Percentiles rank a stretch among this genome's conserved stretches.
Evolutionary conservation across 2,797 vertebrate species (phyloP).

Genomic region (Periparus ater): DNA sequence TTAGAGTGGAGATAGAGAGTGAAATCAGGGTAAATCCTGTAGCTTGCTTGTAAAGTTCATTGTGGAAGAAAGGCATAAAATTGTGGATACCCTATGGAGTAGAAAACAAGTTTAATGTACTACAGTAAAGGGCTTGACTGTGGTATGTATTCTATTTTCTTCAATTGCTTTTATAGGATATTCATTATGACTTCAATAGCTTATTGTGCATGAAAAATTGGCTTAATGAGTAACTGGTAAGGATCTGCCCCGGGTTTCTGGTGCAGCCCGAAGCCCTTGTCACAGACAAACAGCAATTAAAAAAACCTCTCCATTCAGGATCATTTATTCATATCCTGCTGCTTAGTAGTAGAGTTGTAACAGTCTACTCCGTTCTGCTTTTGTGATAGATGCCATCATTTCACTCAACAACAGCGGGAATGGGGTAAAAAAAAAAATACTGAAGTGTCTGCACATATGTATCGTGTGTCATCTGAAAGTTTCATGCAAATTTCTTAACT

Average conservation of each 20-base stretch:
- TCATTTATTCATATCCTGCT: background rate
- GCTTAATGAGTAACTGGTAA: background rate
- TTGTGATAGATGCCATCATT: background rate
- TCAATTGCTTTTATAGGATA: background rate
- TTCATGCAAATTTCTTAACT: background rate
- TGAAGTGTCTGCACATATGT: background rate
- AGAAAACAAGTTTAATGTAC: background rate
- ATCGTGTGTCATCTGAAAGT: background rate
- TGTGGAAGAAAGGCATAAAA: background rate
- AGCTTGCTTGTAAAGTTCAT: background rate
- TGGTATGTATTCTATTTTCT: background rate
- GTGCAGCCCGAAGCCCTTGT: background rate
- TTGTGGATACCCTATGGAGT: background rate
- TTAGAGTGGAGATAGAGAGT: background rate
- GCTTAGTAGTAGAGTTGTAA: background rate
- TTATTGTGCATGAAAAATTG: background rate
- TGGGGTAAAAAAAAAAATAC: background rate
- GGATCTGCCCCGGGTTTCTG: background rate
- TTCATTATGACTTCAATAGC: background rate
- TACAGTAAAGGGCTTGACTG: background rate
- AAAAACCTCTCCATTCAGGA: background rate
- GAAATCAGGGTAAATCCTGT: background rate
- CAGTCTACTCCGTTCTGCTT: background rate
- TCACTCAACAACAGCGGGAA: background rate
- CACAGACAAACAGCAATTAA: background rate